These are phyloP conservation scores for Polypedilum vanderplanki DNA, from an alignment of 1,140 invertebrate genomes.

Conservation along the genomic window DNA sequence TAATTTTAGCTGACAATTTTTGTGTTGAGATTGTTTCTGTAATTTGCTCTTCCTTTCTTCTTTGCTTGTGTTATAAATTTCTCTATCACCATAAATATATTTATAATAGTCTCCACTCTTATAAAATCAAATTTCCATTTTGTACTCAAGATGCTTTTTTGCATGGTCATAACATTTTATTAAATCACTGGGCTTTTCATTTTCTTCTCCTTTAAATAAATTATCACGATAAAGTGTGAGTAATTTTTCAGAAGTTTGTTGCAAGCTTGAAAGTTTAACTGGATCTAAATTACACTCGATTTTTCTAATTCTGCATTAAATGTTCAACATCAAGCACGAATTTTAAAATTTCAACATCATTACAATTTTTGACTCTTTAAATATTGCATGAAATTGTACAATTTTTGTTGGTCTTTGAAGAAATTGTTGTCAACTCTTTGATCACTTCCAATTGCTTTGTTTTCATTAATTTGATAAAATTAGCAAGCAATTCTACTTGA, in stretches of 20 bases:
- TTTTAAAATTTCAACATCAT: slow-evolving; percentile 50
- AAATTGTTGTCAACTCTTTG: slow-evolving; percentile 33
- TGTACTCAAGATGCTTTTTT: neutral
- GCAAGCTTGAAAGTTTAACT: slow-evolving; percentile 29
- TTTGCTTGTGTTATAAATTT: slow-evolving; percentile 27
- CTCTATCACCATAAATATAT: slow-evolving; percentile 30
- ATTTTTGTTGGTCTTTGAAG: slow-evolving; percentile 47
- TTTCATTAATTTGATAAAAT: slow-evolving; percentile 26
- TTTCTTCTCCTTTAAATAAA: neutral
- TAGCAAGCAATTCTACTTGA: slow-evolving; percentile 28
- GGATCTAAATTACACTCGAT: slow-evolving; percentile 29
- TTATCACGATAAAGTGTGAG: slow-evolving; percentile 15
- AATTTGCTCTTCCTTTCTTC: neutral
- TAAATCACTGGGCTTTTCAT: neutral
- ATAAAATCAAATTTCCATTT: slow-evolving; percentile 31
- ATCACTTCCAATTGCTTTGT: neutral
- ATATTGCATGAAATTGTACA: slow-evolving; percentile 56
- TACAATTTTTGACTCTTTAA: slow-evolving; percentile 46
- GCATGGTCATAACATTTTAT: slow-evolving; percentile 27
- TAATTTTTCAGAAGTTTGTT: slow-evolving; percentile 31
- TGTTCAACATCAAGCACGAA: slow-evolving; percentile 56
- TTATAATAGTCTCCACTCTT: slow-evolving; percentile 30
- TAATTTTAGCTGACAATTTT: slow-evolving; percentile 29
- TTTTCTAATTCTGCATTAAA: slow-evolving; percentile 31
- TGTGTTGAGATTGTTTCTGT: neutral